phyloP scores from a whole-genome alignment of 2,797 vertebrate species.

The Melanotaenia parkinsoni region DNA sequence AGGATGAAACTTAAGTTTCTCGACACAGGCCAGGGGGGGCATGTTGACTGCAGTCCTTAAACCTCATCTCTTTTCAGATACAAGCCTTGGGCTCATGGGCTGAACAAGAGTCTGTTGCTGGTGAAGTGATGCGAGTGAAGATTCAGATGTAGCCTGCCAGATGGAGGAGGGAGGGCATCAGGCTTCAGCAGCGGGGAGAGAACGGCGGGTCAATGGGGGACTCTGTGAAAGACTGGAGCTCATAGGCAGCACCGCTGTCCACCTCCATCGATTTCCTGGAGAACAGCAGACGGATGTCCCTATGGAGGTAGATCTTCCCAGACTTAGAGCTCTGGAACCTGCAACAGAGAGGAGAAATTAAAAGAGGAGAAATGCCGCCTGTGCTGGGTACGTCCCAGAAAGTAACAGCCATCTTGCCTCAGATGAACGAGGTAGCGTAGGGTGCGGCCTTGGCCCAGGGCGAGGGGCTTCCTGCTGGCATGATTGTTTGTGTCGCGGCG shows the following conservation, averaged over 20 bases:
- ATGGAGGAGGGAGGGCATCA: constrained; percentile 35
- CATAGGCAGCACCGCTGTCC: constrained; percentile 98
- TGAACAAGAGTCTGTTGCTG: constrained; percentile 58
- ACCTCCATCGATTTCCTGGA: constrained; percentile 99
- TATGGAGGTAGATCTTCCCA: constrained; percentile 99
- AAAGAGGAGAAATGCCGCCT: neutral
- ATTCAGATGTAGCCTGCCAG: constrained; percentile 49
- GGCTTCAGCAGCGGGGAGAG: constrained; percentile 92
- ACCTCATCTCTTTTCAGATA: constrained; percentile 41
- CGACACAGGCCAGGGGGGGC: constrained; percentile 40
- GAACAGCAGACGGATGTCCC: constrained; percentile 97
- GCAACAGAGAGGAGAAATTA: constrained; percentile 13
- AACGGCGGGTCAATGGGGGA: constrained; percentile 95
- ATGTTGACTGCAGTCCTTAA: constrained; percentile 46
- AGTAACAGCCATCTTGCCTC: constrained; percentile 83
- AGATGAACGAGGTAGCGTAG: constrained; percentile 99
- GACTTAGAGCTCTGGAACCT: constrained; percentile 99
- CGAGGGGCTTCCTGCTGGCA: constrained; percentile 86
- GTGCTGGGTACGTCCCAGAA: neutral
- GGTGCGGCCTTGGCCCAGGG: constrained; percentile 88
- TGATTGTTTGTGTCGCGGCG: constrained; percentile 90
- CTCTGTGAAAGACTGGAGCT: constrained; percentile 98
- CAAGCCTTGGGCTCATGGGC: constrained; percentile 25
- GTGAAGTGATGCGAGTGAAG: constrained; percentile 55
- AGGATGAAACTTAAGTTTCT: constrained; percentile 40